Percentiles rank a stretch among this genome's conserved stretches.
These are phyloP conservation scores for Prinia subflava DNA, from an alignment of 2,113 vertebrate genomes.

Conservation along the genomic window DNA sequence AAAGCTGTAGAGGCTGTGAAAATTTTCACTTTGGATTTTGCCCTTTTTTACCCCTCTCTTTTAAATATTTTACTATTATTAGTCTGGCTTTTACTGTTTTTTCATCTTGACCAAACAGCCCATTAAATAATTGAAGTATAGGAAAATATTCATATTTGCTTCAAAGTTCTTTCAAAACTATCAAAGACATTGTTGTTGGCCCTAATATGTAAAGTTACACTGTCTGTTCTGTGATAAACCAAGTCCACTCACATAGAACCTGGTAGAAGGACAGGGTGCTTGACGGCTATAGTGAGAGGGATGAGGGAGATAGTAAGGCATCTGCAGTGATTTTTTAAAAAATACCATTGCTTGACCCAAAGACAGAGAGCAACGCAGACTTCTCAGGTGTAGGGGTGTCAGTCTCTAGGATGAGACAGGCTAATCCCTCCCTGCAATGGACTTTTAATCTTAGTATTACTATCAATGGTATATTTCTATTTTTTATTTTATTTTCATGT, in stretches of 20 bases:
- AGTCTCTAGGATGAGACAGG: background rate
- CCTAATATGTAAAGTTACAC: background rate
- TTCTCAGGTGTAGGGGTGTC: background rate
- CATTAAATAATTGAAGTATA: background rate
- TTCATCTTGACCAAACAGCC: background rate
- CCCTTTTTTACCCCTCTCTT: background rate
- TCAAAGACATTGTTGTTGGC: accelerated
- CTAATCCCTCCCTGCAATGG: background rate
- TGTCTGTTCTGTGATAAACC: background rate
- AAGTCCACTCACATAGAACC: background rate
- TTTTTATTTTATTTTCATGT: background rate
- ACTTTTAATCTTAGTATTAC: background rate
- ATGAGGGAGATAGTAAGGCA: background rate
- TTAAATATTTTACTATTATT: background rate
- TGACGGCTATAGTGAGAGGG: background rate
- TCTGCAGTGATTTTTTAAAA: background rate
- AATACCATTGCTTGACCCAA: background rate
- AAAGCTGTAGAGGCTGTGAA: background rate
- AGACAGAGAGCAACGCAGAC: background rate
- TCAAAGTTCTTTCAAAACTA: background rate
- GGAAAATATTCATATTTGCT: background rate
- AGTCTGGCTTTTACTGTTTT: background rate
- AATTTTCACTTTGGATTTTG: background rate
- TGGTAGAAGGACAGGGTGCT: background rate
- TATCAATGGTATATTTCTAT: background rate